A percentile compares a stretch with the other conserved stretches of the same genome.
phyloP scores from a whole-genome alignment of 2,888 invertebrate species.

The Philonicus albiceps region DNA sequence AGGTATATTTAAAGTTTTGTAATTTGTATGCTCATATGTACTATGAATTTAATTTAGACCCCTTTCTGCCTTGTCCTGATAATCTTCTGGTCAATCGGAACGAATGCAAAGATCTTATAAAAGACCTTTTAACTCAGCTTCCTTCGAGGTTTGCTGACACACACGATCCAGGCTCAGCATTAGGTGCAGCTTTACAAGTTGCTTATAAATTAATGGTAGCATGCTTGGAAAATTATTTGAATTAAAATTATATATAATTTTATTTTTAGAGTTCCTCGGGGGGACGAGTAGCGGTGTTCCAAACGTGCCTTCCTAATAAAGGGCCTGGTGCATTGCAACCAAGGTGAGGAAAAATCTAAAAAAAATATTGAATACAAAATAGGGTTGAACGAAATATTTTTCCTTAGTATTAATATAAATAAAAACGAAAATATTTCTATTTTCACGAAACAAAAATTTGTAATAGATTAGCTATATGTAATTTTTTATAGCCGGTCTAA shows the following conservation, averaged over 20 bases:
- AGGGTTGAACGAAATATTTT: no score
- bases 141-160: constrained; percentile 76
- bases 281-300: constrained; percentile 94
- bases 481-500: no score
- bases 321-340: constrained; percentile 88
- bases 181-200: constrained; percentile 93
- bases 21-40: neutral
- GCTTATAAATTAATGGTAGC: constrained; percentile 88
- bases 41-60: constrained; percentile 69
- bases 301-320: constrained; percentile 83
- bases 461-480: no score
- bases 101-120: constrained; percentile 80
- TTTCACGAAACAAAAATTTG: no score
- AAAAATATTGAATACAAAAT: neutral
- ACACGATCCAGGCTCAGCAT: constrained; percentile 79
- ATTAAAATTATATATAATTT: neutral
- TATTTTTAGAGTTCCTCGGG: constrained; percentile 80
- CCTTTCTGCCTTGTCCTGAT: constrained; percentile 93
- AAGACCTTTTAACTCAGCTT: constrained; percentile 78
- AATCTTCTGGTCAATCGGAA: constrained; percentile 91
- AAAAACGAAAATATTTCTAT: no score
- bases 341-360: constrained; percentile 63
- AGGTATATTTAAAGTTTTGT: constrained; percentile 64
- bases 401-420: no score
- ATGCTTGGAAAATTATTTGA: constrained; percentile 49